phyloP scores from a whole-genome alignment of 2,888 invertebrate genomes.

The Gerris lacustris region DNA sequence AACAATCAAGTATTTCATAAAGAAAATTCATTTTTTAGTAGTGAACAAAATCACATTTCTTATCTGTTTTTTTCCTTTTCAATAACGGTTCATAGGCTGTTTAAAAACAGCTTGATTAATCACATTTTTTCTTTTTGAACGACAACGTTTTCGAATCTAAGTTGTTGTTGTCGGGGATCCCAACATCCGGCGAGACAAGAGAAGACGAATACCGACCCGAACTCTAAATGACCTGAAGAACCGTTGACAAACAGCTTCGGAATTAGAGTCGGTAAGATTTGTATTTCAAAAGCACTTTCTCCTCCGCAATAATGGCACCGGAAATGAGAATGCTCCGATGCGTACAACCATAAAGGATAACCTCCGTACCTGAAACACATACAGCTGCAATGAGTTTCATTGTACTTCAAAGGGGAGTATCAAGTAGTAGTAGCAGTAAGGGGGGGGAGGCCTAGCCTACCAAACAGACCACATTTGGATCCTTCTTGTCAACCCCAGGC shows the following conservation, averaged over 20 bases:
- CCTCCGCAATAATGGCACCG: constrained; percentile 57
- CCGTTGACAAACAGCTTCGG: constrained; percentile 48
- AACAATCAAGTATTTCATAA: too few species aligned
- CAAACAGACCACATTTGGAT: too few species aligned
- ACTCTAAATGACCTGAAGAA: constrained; percentile 50
- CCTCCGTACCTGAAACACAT: constrained; percentile 51
- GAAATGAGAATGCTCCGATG: constrained; percentile 43
- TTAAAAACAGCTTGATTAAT: too few species aligned
- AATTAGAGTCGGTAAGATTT: constrained; percentile 69
- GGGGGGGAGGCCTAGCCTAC: too few species aligned
- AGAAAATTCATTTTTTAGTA: too few species aligned
- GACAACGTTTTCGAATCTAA: constrained; percentile 48
- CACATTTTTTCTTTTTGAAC: constrained; percentile 54
- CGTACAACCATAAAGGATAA: constrained; percentile 56
- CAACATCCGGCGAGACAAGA: constrained; percentile 78
- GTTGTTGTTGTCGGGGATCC: constrained; percentile 46
- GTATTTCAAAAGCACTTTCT: constrained; percentile 64
- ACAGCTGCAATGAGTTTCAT: background rate
- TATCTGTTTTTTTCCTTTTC: too few species aligned
- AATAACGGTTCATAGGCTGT: too few species aligned
- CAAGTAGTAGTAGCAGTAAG: too few species aligned
- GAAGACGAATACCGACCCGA: constrained; percentile 73
- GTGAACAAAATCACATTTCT: too few species aligned
- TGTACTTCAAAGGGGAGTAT: background rate
- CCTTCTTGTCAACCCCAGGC: too few species aligned